Conservation (phyloP, 2,888 invertebrate species). For the Drosophila ustulata region DNA sequence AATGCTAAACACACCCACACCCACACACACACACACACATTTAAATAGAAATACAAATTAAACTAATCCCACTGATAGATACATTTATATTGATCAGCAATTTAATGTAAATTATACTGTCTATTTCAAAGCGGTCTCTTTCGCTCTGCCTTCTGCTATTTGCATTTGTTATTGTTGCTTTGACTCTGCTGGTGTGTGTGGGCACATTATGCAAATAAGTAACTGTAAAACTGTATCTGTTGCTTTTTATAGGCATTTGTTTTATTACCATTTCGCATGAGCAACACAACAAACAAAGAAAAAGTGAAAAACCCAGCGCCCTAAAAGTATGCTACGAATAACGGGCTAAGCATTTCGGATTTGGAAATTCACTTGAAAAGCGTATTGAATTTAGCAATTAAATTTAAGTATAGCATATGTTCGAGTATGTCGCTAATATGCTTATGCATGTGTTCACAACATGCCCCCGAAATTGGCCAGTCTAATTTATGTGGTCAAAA, state of each 20-base stretch:
- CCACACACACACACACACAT: slow-evolving; percentile 18
- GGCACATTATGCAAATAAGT: slow-evolving; percentile 73
- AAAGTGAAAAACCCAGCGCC: background rate
- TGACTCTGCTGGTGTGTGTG: slow-evolving; percentile 10
- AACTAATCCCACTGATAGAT: slow-evolving; percentile 73
- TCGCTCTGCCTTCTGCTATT: slow-evolving; percentile 23
- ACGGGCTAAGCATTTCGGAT: background rate
- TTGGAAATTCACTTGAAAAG: background rate
- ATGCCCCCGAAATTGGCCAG: background rate
- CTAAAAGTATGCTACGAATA: slow-evolving; percentile 30
- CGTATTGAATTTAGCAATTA: slow-evolving; percentile 24
- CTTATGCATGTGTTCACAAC: background rate
- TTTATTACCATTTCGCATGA: slow-evolving; percentile 59
- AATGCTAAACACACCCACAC: slow-evolving; percentile 27
- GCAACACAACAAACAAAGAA: slow-evolving; percentile 23
- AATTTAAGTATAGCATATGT: slow-evolving; percentile 11
- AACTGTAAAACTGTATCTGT: slow-evolving; percentile 65
- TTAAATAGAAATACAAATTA: slow-evolving; percentile 65
- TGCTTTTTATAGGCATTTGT: slow-evolving; percentile 75
- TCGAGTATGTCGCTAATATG: background rate
- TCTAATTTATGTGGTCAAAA: slow-evolving; percentile 2
- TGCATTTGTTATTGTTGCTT: slow-evolving; percentile 33
- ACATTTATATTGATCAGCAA: slow-evolving; percentile 80
- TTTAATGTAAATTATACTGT: slow-evolving; percentile 79
- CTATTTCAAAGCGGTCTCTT: slow-evolving; percentile 42